These are phyloP conservation scores for Plectrocnemia conspersa DNA, from an alignment of 1,140 invertebrate genomes.

Conservation along the genomic window DNA sequence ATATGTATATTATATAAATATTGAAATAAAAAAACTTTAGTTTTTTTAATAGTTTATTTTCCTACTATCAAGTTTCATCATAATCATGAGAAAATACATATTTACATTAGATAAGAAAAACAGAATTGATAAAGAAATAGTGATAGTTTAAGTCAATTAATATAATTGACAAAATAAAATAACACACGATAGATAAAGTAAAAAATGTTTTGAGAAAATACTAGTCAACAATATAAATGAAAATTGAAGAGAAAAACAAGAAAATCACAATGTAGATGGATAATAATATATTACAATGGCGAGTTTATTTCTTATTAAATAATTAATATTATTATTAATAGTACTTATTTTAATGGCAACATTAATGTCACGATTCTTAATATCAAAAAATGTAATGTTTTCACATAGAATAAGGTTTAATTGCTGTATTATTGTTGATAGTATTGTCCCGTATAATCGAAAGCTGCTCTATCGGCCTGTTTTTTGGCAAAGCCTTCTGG, in stretches of 20 bases:
- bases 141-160: constrained; percentile 9
- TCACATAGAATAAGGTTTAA: neutral
- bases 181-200: no score
- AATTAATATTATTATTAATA: no score
- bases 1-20: neutral
- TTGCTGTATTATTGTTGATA: constrained; percentile 42
- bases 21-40: neutral
- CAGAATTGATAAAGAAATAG: no score
- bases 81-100: no score
- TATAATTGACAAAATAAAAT: constrained; percentile 14
- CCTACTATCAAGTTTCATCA: neutral
- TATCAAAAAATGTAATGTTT: neutral
- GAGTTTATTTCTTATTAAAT: no score
- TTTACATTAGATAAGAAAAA: neutral
- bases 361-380: neutral
- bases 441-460: constrained; percentile 56
- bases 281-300: no score
- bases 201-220: no score
- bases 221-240: no score
- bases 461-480: constrained; percentile 50
- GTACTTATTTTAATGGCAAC: constrained; percentile 14
- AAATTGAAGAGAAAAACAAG: no score
- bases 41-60: neutral
- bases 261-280: no score
- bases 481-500: constrained; percentile 50